Evolutionary conservation across 30 jellyfish, hydroid and myxozoan species (phyloP).

Genomic region (Clytia hemisphaerica): DNA sequence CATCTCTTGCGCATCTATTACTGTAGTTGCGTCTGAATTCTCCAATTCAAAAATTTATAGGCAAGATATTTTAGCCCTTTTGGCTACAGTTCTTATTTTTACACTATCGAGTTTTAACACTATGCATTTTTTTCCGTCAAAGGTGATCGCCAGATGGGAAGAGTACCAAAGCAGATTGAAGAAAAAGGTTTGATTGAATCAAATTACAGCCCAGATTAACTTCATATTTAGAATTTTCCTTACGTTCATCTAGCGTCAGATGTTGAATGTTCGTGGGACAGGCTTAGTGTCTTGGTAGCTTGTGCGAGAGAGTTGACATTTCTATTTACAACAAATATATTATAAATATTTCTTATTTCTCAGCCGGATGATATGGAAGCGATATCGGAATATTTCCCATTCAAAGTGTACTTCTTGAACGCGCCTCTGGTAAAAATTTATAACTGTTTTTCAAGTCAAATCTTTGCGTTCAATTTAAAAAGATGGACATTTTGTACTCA

Average conservation of each 20-base stretch:
- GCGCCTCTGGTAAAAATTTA: constrained; percentile 90
- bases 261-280: background rate
- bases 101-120: background rate
- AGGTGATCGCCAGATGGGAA: constrained; percentile 95
- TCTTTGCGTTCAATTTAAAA: no score
- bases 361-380: constrained; percentile 59
- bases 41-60: no score
- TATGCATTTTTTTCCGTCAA: background rate
- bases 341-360: background rate
- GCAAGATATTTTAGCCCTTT: background rate
- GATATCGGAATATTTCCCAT: constrained; percentile 74
- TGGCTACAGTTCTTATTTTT: no score
- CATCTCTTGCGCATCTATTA: background rate
- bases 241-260: background rate
- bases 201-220: no score
- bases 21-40: no score
- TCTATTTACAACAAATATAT: background rate
- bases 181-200: no score
- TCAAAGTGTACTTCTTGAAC: constrained; percentile 58
- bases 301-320: no score
- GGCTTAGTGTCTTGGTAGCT: background rate
- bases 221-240: background rate
- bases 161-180: constrained; percentile 77
- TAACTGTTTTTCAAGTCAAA: background rate
- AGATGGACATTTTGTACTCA: no score